Base-by-base conservation (phyloP, 2,113 vertebrate species). In the Brachirus orientalis region DNA sequence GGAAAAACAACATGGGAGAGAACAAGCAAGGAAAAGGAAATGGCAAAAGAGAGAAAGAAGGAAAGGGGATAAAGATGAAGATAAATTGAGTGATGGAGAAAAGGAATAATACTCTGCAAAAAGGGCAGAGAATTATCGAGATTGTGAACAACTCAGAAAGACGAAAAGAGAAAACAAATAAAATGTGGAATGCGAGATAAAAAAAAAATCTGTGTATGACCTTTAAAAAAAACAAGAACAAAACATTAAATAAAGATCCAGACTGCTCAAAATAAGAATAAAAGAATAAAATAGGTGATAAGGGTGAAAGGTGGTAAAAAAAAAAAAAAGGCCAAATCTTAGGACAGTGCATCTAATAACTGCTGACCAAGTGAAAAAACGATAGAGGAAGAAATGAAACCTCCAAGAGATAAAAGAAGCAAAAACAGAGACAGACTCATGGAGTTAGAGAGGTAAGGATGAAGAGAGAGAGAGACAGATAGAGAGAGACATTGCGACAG, bases 1-100 rank as follows among this genome's bases (percentile, higher is more conserved):
- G 48, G n/a, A 10, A 38, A 63, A 62, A 79, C 46, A 73, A 63
- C 71, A 73, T 61, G 52, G 71, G 53, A 72, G 72, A 73, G 35
- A 64, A 71, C 56, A 67, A 63, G 69, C 7, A 50, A 28, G 28
- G 2, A 28, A 28, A 28, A 28, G 6, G 28, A 28, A 28, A 28
- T 6, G 1, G 28, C 28, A 43, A 40, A 64, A 65, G 44, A 36
- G 10, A 43, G 11, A 17, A 13, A 43, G 14, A 45, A 22, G 20
- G 11, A 14, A 7, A 54, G 6, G 5, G 7, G 2, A 16, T 33
- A 46, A 20, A 9, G 33, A 69, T 19, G 13, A 52, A 40, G 38
- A 73, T 47, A 43, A 17, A 67, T 10, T 10, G 46, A 44, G 16
- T 28, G 19, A 66, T 40, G 28, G 17, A 50, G 10, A 2, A 17